Base-by-base conservation (phyloP, 2,797 vertebrate species). In the Takifugu ocellatus region DNA sequence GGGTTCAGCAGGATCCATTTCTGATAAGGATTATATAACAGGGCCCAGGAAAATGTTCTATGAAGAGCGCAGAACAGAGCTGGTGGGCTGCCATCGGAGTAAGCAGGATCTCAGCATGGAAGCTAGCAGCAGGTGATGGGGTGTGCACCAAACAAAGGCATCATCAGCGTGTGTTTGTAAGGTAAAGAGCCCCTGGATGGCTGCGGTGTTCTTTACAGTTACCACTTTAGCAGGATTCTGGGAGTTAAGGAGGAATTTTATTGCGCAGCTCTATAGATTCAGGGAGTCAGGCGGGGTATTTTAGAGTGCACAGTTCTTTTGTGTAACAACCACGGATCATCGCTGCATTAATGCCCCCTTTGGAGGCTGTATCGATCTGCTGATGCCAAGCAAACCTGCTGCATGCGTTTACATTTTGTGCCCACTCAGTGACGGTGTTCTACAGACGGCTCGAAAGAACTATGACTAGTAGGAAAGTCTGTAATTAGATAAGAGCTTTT, bases 261-360 rank as follows among this genome's bases (percentile, higher is more conserved):
- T 39, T 11, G 3, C 36, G 79, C 83, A 85, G 84, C 87, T 77
- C 71, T 66, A 84, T 81, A 69, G 26, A 14, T 72, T 36, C 36
- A 44, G 66, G 54, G 76, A 83, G 63, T 68, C 24, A 31, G 52
- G 64, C 69, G 74, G 78, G 83, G 44, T 81, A 72, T 75, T 72
- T 72, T 61, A 68, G 65, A 71, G 60, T 68, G 53, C 49, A 56
- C 59, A 57, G 63, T 53, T 55, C 48, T 70, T 24, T 55, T 63
- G 63, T 74, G 31, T 55, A 66, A 66, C 36, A 59, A 59, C 27
- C 24, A 49, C 26, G 61, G 39, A 74, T 77, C 55, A 62, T 54
- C 65, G 59, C 27, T 74, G 49, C 39, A 53, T 61, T 62, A 45
- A 66, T 54, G 49, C 25, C 24, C 54, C 60, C 52, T 56, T 24